Percentiles rank a stretch among this genome's conserved stretches.
Evolutionary conservation across 2,888 invertebrate species (phyloP).

Genomic region (Eubasilissa splendida): DNA sequence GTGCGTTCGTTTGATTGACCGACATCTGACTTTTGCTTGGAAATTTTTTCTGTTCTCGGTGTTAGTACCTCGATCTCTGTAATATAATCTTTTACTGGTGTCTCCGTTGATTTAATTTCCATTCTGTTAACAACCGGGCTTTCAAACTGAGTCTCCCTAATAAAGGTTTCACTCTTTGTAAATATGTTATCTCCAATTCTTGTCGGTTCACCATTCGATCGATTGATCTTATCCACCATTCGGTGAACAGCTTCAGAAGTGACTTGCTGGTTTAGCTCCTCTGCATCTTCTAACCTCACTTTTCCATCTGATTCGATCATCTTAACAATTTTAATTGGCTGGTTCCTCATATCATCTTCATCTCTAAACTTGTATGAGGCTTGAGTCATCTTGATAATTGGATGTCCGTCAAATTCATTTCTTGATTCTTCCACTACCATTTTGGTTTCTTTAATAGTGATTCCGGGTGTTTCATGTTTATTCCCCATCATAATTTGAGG

Average conservation of each 20-base stretch:
- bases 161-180: constrained; percentile 56
- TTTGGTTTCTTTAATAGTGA: constrained; percentile 53
- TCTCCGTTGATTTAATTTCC: constrained; percentile 41
- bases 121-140: constrained; percentile 25
- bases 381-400: constrained; percentile 62
- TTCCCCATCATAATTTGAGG: constrained; percentile 60
- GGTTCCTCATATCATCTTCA: constrained; percentile 58
- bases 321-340: constrained; percentile 58
- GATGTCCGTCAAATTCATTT: constrained; percentile 47
- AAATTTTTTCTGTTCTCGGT: constrained; percentile 66
- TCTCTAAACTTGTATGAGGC: constrained; percentile 63
- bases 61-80: constrained; percentile 83
- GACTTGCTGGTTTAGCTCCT: constrained; percentile 11
- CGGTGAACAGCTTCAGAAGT: constrained; percentile 32
- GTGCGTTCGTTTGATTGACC: constrained; percentile 20
- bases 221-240: constrained; percentile 43
- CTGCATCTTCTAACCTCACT: constrained; percentile 62
- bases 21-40: constrained; percentile 58
- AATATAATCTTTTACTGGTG: constrained; percentile 74
- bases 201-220: constrained; percentile 32
- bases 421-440: constrained; percentile 45
- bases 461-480: constrained; percentile 32
- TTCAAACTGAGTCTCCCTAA: constrained; percentile 60
- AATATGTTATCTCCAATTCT: constrained; percentile 27
- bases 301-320: constrained; percentile 57